Conservation (phyloP, 1,140 invertebrate genomes). For the Metopolophium dirhodum region DNA sequence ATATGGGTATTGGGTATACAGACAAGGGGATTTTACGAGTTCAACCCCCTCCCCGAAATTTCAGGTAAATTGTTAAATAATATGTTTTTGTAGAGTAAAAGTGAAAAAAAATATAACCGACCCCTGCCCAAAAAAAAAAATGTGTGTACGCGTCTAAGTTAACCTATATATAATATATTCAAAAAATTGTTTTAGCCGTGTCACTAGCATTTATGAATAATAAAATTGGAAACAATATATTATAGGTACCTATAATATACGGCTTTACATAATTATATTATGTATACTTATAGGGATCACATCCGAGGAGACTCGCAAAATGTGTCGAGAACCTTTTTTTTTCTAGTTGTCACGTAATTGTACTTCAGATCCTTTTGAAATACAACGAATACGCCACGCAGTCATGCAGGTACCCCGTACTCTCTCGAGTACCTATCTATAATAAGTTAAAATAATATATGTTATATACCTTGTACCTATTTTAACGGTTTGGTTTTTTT, state of each 20-base stretch:
- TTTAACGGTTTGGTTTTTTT: too few species aligned
- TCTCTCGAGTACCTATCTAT: not conserved
- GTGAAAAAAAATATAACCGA: too few species aligned
- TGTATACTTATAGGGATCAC: not conserved
- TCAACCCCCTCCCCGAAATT: too few species aligned
- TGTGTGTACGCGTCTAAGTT: too few species aligned
- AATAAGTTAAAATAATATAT: too few species aligned
- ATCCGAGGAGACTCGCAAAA: too few species aligned
- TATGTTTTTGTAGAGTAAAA: too few species aligned
- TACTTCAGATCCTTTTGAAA: not conserved
- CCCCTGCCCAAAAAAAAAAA: too few species aligned
- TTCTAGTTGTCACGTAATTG: constrained; percentile 25
- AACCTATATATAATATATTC: not conserved
- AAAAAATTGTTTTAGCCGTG: not conserved
- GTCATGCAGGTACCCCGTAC: not conserved
- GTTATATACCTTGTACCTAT: too few species aligned
- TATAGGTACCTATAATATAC: not conserved
- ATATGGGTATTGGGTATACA: not conserved
- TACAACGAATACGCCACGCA: not conserved
- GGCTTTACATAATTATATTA: not conserved
- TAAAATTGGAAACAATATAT: not conserved
- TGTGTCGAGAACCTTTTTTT: not conserved
- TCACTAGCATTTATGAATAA: not conserved
- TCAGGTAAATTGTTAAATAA: too few species aligned
- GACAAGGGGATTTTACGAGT: too few species aligned